Base-by-base conservation (phyloP, 2,888 invertebrate genomes). In the Ectropis crepuscularia region DNA sequence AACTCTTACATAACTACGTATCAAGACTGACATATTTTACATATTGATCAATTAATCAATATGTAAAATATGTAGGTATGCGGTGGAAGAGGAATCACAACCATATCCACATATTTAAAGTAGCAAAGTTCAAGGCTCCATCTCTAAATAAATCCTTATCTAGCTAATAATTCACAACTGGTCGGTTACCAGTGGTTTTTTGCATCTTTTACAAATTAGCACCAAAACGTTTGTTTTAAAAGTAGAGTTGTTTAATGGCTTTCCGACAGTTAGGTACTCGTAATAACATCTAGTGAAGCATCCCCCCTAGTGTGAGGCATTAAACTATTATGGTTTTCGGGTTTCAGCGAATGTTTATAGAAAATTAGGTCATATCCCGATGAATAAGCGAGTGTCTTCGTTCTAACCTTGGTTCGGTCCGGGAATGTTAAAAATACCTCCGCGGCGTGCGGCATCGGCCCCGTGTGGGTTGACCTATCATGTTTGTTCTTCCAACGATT, bases 351-450 rank as follows among this genome's bases (percentile, higher is more conserved):
- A 85, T 87, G 87, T 77, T 81, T 80, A 82, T 83, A 72, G 81
- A 82, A 86, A 92, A 91, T 91, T 91, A 88, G 92, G 92, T 92
- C 92, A 92, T 91, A 90, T 88, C 85, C 85, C 80, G 83, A 89
- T 89, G 90, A 88, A 91, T 91, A 90, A 89, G 84, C 86, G 83
- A 81, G 85, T 87, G 87, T 91, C 89, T 90, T 83, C 82, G 86
- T 89, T 82, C 81, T 89, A 91, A 91, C 92, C 92, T 92, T 92
- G 92, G 87, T 87, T 83, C 89, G 90, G 86, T 88, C 90, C 86
- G 92, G 89, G 92, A 91, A 92, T 92, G 92, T 92, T 92, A 92
- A 91, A 92, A 92, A 92, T 92, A 92, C 90, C 90, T 77, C 82
- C 82, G 86, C 84, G 82, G 79, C 79, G 78, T 76, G 76, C 83